Conservation (phyloP, 2,888 invertebrate genomes). For the Spisula solida region DNA sequence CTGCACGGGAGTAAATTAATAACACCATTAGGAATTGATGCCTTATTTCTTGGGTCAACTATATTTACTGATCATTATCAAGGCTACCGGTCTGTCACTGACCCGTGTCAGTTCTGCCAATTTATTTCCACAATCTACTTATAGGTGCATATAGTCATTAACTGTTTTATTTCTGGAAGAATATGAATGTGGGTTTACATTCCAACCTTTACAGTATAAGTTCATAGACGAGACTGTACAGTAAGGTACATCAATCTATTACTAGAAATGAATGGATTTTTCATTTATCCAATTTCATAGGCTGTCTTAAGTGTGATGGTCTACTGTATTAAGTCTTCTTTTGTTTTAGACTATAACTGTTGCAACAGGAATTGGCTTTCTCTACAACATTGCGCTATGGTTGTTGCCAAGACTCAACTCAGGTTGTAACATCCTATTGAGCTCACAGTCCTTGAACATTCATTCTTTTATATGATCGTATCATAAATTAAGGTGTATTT, state of each 20-base stretch:
- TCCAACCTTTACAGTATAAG: not conserved
- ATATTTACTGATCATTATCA: slow-evolving; percentile 17
- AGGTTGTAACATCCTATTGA: too few relatives aligned
- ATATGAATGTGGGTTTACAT: not conserved
- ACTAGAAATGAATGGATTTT: not conserved
- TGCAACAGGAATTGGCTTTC: too few relatives aligned
- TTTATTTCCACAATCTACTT: not conserved
- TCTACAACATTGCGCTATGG: too few relatives aligned
- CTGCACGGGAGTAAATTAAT: not conserved
- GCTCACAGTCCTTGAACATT: too few relatives aligned
- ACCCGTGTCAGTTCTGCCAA: not conserved
- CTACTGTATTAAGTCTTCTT: too few relatives aligned
- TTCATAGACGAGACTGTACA: not conserved
- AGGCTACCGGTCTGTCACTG: not conserved
- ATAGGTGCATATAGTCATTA: not conserved
- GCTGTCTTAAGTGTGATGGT: too few relatives aligned
- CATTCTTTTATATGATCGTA: too few relatives aligned
- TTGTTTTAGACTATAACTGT: too few relatives aligned
- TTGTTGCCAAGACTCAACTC: too few relatives aligned
- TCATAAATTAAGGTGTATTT: too few relatives aligned
- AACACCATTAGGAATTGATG: not conserved
- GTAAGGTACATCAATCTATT: not conserved
- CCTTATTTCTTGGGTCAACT: not conserved
- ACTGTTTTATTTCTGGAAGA: not conserved
- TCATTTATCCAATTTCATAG: too few relatives aligned